Base-by-base conservation (phyloP, 2,113 vertebrate genomes). In the Bujurquina vittata region DNA sequence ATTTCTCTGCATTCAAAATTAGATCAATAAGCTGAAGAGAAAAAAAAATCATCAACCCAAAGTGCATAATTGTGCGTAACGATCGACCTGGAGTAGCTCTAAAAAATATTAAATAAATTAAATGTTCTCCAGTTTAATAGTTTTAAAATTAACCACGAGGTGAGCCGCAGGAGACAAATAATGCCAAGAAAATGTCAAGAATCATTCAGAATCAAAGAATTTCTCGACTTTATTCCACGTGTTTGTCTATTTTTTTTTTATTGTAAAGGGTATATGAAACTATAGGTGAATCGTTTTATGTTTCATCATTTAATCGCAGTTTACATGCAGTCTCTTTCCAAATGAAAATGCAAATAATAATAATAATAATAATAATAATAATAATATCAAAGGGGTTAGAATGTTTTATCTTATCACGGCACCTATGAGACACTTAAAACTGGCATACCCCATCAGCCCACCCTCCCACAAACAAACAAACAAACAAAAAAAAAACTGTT, bases 191-290 rank as follows among this genome's bases (percentile, higher is more conserved):
- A 78, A 72, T 52, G 55, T 20, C 58, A 85, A 56, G 22, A 91
- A 83, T 77, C 31, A 84, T 85, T 81, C 61, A 82, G 74, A 94
- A 91, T 87, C 31, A 95, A 93, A 95, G 77, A 93, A 93, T 77
- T 88, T 77, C 65, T 92, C 84, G 11, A 59, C 20, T 81, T 87
- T 81, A 88, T 80, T 93, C 72, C 87, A 92, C 89, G 87, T 79
- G 85, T 91, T 91, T 93, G 63, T 91, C 89, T 84, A n/a, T 2
- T 52, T 52, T 52, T 91, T 75, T 92, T 96, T 96, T 96, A 96
- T 96, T 96, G 94, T 93, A 95, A 96, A 96, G 91, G 89, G 84
- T 95, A 96, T 95, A 96, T 94, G 95, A 96, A 96, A 96, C 94
- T 95, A 95, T 96, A 95, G 79, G 84, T 93, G 89, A 93, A 83